Base-by-base conservation (phyloP, 2,797 vertebrate species). In the Propithecus perrieri region DNA sequence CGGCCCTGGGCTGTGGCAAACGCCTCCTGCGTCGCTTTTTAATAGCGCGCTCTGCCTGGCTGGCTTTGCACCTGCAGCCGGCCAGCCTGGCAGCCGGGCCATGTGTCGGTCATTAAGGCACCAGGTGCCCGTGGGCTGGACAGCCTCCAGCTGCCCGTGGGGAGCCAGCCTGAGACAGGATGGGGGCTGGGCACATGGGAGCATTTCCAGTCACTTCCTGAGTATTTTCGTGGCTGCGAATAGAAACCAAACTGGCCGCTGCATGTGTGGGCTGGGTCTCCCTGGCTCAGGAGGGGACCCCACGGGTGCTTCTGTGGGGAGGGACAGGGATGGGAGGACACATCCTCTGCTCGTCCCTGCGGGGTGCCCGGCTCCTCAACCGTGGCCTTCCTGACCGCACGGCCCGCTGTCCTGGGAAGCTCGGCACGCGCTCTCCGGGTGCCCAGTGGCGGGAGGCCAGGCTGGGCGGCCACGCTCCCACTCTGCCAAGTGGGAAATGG, bases 171-270 rank as follows among this genome's bases (percentile, higher is more conserved):
- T 50, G 61, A 57, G 43, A 89, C 11, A 10, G 59, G 28, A 13
- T 12, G 26, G 59, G 24, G 15, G 18, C 79, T 0, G 57, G 89
- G 26, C 30, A 28, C 41, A 3, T 3, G 0, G 81, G 24, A 28
- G n/a, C 0, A 3, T 18, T 38, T 81, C 14, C 74, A 0, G 57
- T 7, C 43, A 61, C 43, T 41, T 33, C 9, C 50, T 67, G 11
- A 0, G 14, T 79, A 26, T 96, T 96, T 94, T 75, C 95, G 95
- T 79, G 96, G 87, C 38, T 80, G 55, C 71, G 92, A 84, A 89
- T 88, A 93, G 71, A 97, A 93, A 74, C 80, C 9, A 1, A 18
- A 92, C 76, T 79, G 74, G 6, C 85, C 57, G 38, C 69, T 24
- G 89, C 95, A 96, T 18, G 28, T 46, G 38, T 33, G 1, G 11